Conservation (phyloP, 2,888 invertebrate genomes). For the Torymus tubicola region DNA sequence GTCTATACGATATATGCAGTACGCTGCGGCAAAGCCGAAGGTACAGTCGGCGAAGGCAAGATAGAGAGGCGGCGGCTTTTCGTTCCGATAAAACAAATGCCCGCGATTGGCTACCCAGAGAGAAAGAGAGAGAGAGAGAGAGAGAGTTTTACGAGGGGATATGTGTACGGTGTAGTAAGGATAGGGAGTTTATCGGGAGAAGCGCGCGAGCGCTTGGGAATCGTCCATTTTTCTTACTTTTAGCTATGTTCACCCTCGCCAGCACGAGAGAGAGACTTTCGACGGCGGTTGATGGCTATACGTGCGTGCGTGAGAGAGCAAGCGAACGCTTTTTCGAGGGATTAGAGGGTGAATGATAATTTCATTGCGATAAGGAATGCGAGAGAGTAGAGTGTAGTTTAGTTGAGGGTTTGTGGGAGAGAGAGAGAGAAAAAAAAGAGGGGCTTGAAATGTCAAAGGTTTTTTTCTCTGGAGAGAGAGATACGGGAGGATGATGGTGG, state of each 20-base stretch:
- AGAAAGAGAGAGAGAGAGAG: too few relatives aligned
- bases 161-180: too few relatives aligned
- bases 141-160: conserved; percentile 10
- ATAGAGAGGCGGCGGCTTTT: conserved; percentile 6
- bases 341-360: conserved; percentile 56
- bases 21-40: neutral
- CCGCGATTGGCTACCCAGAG: conserved; percentile 62
- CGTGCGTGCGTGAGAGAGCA: neutral
- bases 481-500: too few relatives aligned
- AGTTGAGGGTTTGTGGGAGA: too few relatives aligned
- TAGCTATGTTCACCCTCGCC: neutral
- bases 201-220: neutral
- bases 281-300: neutral
- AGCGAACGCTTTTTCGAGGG: conserved; percentile 29
- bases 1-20: conserved; percentile 44
- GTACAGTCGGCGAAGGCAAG: conserved; percentile 37
- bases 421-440: too few relatives aligned
- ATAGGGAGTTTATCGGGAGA: conserved; percentile 41
- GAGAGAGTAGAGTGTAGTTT: neutral
- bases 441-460: too few relatives aligned
- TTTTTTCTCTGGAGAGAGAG: too few relatives aligned
- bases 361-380: conserved; percentile 45
- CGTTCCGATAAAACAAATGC: conserved; percentile 62
- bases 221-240: conserved; percentile 48
- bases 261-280: neutral